Conservation (phyloP, 2,113 vertebrate genomes). For the Narcine bancroftii region DNA sequence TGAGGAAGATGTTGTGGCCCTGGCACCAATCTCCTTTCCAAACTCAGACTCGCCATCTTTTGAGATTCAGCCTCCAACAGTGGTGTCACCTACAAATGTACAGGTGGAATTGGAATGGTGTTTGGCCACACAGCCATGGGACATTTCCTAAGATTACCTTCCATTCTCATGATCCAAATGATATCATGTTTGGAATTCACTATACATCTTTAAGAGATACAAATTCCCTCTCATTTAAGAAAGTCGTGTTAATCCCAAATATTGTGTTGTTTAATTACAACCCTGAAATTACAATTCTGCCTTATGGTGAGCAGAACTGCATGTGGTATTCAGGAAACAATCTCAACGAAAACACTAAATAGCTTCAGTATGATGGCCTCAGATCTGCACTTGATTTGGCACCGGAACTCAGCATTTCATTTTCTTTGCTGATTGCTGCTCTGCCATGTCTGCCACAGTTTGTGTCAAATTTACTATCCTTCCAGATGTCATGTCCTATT, state of each 20-base stretch:
- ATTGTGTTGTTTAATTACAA: neutral
- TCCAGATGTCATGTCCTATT: neutral
- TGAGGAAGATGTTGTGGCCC: no score
- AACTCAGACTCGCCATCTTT: no score
- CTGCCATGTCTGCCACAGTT: neutral
- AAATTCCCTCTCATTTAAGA: neutral
- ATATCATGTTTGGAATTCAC: neutral
- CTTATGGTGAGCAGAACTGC: neutral
- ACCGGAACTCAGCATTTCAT: neutral
- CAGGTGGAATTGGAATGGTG: no score
- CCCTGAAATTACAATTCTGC: neutral
- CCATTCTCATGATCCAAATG: neutral
- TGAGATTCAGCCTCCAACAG: no score
- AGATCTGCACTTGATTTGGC: slow-evolving; percentile 13
- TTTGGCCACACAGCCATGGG: no score
- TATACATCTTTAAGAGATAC: neutral
- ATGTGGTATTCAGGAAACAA: neutral
- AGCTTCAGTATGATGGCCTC: neutral
- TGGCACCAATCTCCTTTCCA: no score
- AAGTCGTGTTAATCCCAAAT: neutral
- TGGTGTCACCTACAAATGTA: no score
- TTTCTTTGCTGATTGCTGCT: neutral
- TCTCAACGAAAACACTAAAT: slow-evolving; percentile 10
- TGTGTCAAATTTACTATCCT: neutral
- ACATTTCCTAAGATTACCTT: no score